A percentile compares a stretch with the other conserved stretches of the same genome.
Conservation (phyloP, 2,797 vertebrate genomes). For the Sternarchorhynchus goeldii region DNA sequence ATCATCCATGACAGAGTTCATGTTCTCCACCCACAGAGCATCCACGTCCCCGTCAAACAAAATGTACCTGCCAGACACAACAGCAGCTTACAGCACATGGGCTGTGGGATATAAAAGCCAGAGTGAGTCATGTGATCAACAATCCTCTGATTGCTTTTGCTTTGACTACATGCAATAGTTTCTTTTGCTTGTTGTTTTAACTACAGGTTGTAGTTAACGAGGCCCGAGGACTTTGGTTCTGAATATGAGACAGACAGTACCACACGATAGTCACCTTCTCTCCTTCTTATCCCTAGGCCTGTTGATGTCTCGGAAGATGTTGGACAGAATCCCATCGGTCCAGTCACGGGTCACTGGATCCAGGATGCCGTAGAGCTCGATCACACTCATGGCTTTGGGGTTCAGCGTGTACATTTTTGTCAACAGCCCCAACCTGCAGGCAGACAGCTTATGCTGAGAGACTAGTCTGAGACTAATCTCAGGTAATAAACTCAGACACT, state of each 20-base stretch:
- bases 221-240: neutral
- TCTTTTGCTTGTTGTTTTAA: too few relatives aligned
- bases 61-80: slow-evolving; percentile 82
- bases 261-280: slow-evolving; percentile 75
- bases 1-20: slow-evolving; percentile 99
- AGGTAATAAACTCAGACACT: neutral
- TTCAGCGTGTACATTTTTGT: slow-evolving; percentile 91
- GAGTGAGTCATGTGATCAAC: too few relatives aligned
- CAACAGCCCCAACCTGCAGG: slow-evolving; percentile 80
- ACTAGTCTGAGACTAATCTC: neutral
- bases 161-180: too few relatives aligned
- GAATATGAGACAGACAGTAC: too few relatives aligned
- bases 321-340: slow-evolving; percentile 97
- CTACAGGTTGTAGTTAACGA: too few relatives aligned
- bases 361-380: slow-evolving; percentile 92
- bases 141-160: too few relatives aligned
- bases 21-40: slow-evolving; percentile 97
- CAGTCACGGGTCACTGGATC: slow-evolving; percentile 92
- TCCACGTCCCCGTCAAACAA: slow-evolving; percentile 98
- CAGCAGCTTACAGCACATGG: neutral
- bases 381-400: slow-evolving; percentile 94
- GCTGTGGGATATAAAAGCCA: too few relatives aligned
- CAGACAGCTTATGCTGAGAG: neutral
- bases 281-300: slow-evolving; percentile 93
- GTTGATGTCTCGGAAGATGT: slow-evolving; percentile 96